Evolutionary conservation across 1,140 invertebrate species (phyloP).

Genomic region (Notospermus geniculatus): DNA sequence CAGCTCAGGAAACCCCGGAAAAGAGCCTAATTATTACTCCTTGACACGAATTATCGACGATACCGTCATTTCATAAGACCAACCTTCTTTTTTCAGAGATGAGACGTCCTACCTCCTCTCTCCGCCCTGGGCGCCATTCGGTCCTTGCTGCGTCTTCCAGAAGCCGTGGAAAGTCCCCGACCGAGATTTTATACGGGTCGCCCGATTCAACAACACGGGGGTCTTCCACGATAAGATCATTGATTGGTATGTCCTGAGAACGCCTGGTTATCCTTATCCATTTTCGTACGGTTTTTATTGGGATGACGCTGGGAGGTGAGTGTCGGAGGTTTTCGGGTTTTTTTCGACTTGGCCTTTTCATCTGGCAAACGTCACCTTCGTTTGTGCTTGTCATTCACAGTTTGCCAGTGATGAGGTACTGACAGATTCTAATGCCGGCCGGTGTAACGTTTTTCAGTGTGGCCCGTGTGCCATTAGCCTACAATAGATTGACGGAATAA

Average conservation of each 20-base stretch:
- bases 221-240: slow-evolving; percentile 5
- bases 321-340: background rate
- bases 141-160: slow-evolving; percentile 1
- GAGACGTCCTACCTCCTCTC: background rate
- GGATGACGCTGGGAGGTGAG: slow-evolving; percentile 4
- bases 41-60: no score
- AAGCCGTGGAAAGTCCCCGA: slow-evolving; percentile 1
- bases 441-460: no score
- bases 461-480: no score
- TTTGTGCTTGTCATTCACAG: no score
- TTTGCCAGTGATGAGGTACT: no score
- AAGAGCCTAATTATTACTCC: no score
- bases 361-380: no score
- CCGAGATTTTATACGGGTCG: slow-evolving; percentile 3
- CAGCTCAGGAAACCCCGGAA: no score
- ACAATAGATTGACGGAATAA: no score
- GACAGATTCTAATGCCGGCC: no score
- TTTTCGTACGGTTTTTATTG: slow-evolving; percentile 3
- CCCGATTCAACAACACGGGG: background rate
- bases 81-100: background rate
- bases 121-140: background rate
- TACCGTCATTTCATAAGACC: no score
- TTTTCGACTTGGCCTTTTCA: background rate
- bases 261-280: background rate
- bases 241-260: background rate